These are phyloP conservation scores for Percopsis omiscomaycus DNA, from an alignment of 2,797 vertebrate species.

Conservation along the genomic window DNA sequence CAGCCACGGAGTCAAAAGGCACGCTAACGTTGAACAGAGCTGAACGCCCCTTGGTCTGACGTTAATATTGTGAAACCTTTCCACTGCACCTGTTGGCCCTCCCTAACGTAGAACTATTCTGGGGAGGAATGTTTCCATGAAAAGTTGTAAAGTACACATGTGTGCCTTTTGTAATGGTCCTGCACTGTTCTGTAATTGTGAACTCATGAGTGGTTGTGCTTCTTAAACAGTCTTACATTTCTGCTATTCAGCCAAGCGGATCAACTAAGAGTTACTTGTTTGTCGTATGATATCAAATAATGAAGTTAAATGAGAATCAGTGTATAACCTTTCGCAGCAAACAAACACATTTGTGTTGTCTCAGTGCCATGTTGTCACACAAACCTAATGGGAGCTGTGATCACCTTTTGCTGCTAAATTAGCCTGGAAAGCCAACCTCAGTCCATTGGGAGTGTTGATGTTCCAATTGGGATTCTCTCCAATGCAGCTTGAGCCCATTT, in stretches of 20 bases:
- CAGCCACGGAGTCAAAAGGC: slow-evolving; percentile 19
- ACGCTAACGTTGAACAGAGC: slow-evolving; percentile 17
- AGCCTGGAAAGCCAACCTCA: too few species aligned
- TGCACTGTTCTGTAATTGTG: neutral
- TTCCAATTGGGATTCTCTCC: too few species aligned
- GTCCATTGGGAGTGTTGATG: too few species aligned
- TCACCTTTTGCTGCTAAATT: too few species aligned
- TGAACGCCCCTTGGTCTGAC: slow-evolving; percentile 3
- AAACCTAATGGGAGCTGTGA: too few species aligned
- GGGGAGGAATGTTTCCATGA: slow-evolving; percentile 6
- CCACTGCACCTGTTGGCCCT: slow-evolving; percentile 14
- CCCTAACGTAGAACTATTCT: slow-evolving; percentile 15
- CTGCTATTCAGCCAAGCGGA: neutral
- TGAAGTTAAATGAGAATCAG: too few species aligned
- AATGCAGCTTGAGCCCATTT: too few species aligned
- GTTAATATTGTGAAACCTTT: slow-evolving; percentile 23
- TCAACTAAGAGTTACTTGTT: neutral
- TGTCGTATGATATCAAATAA: too few species aligned
- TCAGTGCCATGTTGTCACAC: too few species aligned
- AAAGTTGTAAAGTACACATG: neutral
- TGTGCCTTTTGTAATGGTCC: neutral
- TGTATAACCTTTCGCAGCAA: too few species aligned
- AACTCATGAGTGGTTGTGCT: neutral
- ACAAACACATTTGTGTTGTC: too few species aligned
- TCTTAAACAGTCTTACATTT: too few species aligned